Base-by-base conservation (phyloP, 2,888 invertebrate species). In the Anoncus sp. region DNA sequence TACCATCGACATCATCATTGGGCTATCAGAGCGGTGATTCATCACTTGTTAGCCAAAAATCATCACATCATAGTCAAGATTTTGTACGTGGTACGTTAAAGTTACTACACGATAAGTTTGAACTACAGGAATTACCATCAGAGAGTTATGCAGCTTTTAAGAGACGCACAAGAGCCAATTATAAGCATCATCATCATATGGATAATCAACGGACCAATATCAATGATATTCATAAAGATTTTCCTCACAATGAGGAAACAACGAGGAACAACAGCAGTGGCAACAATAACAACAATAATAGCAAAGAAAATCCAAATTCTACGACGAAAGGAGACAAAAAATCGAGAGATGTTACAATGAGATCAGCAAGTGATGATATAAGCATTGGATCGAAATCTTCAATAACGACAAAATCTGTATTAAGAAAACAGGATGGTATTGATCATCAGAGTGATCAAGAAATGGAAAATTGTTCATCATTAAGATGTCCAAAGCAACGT, bases 101-200 rank as follows among this genome's bases (percentile, higher is more conserved):
- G 20, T 85, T 87, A 57, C 81, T 90, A 16, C 87, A 89, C 69
- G 86, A 88, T 51, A 87, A 87, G 45, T 90, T 89, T 67, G 87
- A 86, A 27, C 78, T 84, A 6, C 87, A 88, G 43, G 88, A 89
- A 63, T 83, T 86, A 12, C 87, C 88, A 3, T 85, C 83, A 1
- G 90, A 90, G 55, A 90, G 84, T 53, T 89, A 90, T 49, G 89
- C 89, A 7, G 87, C 86, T 0, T 90, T 88, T 59, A 90, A 89
- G 73, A 85, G 86, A n/a, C 85, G 90, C 4, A 87, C 87, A 10
- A 81, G 84, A 10, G 84, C 83, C 1, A 83, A 83, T 57, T 57
- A 81, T 69, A 84, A 76, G 5, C 51, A 53, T n/a, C 53, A 70
- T 24, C 80, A 24, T 67, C 76, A 9, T 10, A 35, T n/a, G 24